Base-by-base conservation (phyloP, 2,797 vertebrate genomes). In the Eleutherodactylus coqui region DNA sequence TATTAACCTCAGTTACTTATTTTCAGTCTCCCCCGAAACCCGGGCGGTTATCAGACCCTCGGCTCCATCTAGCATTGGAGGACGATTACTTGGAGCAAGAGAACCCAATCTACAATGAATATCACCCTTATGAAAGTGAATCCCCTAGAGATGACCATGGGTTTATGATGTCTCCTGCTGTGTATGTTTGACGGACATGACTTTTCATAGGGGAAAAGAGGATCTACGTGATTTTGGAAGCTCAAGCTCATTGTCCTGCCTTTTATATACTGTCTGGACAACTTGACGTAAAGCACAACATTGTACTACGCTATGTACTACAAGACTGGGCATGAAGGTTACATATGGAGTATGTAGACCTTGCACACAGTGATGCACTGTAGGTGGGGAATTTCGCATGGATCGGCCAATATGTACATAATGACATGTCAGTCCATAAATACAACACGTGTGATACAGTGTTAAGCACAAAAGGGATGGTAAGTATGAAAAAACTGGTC, bases 91-190 rank as follows among this genome's bases (percentile, higher is more conserved):
- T 92, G 78, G 92, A 94, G 87, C 92, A 93, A 60, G 89, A 91
- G 81, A 92, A 92, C 79, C 93, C 93, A 60, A 90, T 93, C 79
- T 94, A 94, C 0, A 91, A 93, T 0, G 88, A 89, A 7, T 85
- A 92, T 41, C 77, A 88, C 41, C 90, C 90, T 4, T 8, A 85
- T 0, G 88, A 88, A 24, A 76, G 85, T 0, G 91, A 89, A 0
- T 91, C 91, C 0, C 83, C 88, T 67, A 79, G 87, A 72, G 86
- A 87, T 0, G 85, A 90, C 79, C 90, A 91, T 83, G 92, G 90
- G 75, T 93, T 93, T 29, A 88, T 94, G 38, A 93, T 93, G 90
- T 94, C 93, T 14, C 89, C 90, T 16, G 92, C 93, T 34, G 91
- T 94, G 89, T 94, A 94, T 1, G 93, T 94, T 45, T 87, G 82